Evolutionary conservation across 2,888 invertebrate species (phyloP).

Genomic region (Xestia sexstrigata): DNA sequence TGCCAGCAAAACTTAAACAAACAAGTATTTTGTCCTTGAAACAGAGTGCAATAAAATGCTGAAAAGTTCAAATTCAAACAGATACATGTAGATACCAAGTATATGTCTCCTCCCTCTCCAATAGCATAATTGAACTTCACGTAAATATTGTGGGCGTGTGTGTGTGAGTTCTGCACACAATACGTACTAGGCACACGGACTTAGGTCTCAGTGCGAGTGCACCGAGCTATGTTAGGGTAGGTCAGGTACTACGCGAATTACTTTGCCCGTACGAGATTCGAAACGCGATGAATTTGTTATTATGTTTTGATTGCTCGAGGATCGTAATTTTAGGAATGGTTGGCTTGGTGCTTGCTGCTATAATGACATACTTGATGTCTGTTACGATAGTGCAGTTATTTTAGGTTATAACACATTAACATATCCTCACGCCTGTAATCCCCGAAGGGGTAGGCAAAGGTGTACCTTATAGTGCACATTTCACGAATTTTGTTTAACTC

Average conservation of each 20-base stretch:
- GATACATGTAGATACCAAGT: slow-evolving; percentile 27
- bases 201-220: slow-evolving; percentile 75
- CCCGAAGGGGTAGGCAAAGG: background rate
- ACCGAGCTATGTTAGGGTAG: slow-evolving; percentile 80
- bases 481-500: background rate
- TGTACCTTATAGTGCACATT: background rate
- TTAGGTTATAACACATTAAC: background rate
- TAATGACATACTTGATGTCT: slow-evolving; percentile 18
- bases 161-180: slow-evolving; percentile 63
- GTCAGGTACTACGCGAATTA: slow-evolving; percentile 60
- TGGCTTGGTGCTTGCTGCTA: background rate
- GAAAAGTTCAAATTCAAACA: slow-evolving; percentile 62
- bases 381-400: background rate
- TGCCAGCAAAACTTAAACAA: slow-evolving; percentile 13
- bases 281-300: slow-evolving; percentile 54
- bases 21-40: slow-evolving; percentile 54
- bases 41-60: slow-evolving; percentile 45
- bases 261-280: slow-evolving; percentile 43
- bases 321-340: slow-evolving; percentile 27
- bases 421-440: background rate
- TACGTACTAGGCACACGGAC: slow-evolving; percentile 67
- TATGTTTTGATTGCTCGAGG: slow-evolving; percentile 39
- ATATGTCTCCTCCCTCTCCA: slow-evolving; percentile 67
- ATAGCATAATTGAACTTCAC: slow-evolving; percentile 80
- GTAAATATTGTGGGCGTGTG: slow-evolving; percentile 71